phyloP scores from a whole-genome alignment of 2,113 vertebrate species.

The Caranx ignobilis region DNA sequence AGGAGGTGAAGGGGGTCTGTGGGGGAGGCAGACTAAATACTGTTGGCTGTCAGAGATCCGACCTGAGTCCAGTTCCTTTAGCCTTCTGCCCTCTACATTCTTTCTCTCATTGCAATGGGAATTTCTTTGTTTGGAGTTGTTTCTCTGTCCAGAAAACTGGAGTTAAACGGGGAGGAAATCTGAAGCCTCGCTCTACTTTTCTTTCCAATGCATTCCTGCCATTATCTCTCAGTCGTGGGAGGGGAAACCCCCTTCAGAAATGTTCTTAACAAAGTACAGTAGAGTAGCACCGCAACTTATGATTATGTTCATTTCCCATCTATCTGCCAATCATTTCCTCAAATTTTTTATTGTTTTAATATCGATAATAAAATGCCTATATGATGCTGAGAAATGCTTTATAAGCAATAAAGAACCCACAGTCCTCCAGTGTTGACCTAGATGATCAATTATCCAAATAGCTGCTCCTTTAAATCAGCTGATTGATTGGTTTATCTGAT shows the following conservation, averaged over 20 bases:
- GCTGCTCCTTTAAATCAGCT: too few species aligned
- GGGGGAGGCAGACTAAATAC: slow-evolving; percentile 75
- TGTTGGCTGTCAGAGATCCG: slow-evolving; percentile 68
- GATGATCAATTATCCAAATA: background rate
- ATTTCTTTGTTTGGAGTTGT: slow-evolving; percentile 79
- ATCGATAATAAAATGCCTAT: too few species aligned
- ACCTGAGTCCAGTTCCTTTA: slow-evolving; percentile 68
- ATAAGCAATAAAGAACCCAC: background rate
- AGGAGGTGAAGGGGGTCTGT: slow-evolving; percentile 52
- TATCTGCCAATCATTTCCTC: background rate
- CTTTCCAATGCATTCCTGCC: slow-evolving; percentile 65
- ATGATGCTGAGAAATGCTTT: too few species aligned
- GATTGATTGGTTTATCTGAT: background rate
- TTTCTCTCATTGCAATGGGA: slow-evolving; percentile 74
- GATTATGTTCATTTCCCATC: background rate
- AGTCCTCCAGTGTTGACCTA: background rate
- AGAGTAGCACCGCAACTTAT: background rate
- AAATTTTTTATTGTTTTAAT: too few species aligned
- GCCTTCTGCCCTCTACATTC: slow-evolving; percentile 80
- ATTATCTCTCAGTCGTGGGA: slow-evolving; percentile 41
- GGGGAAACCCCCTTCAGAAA: slow-evolving; percentile 36
- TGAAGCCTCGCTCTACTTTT: slow-evolving; percentile 62
- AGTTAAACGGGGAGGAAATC: slow-evolving; percentile 73
- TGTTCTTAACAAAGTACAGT: background rate
- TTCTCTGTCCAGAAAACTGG: slow-evolving; percentile 63